Conservation (phyloP, 2,888 invertebrate species). For the Clusia tigrina region DNA sequence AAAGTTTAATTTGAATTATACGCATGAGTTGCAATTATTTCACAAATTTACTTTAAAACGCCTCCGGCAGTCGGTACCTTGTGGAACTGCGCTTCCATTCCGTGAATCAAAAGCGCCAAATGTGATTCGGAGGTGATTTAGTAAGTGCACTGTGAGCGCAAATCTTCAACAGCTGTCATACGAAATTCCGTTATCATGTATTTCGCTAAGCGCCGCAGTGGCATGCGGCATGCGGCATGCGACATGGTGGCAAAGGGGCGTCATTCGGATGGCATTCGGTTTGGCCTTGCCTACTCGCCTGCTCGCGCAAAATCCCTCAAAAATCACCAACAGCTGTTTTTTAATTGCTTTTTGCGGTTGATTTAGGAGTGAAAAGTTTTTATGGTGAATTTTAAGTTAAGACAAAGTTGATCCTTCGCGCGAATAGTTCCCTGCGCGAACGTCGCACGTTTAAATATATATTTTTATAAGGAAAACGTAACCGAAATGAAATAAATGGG, state of each 20-base stretch:
- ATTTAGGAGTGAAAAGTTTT: constrained; percentile 4
- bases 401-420: background rate
- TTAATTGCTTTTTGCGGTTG: constrained; percentile 1
- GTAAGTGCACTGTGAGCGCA: background rate
- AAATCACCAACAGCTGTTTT: constrained; percentile 4
- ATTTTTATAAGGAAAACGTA: too few relatives aligned
- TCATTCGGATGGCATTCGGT: background rate
- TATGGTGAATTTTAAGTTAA: background rate
- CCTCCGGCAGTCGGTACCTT: background rate
- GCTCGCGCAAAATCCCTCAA: background rate
- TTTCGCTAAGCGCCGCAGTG: background rate
- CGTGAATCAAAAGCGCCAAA: constrained; percentile 2
- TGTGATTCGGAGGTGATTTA: too few relatives aligned
- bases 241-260: background rate
- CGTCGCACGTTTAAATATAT: too few relatives aligned
- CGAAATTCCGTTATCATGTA: background rate
- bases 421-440: too few relatives aligned
- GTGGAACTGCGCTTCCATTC: background rate
- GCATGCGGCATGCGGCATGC: background rate
- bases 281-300: background rate
- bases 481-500: too few relatives aligned
- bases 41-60: background rate
- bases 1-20: constrained; percentile 11
- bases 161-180: background rate
- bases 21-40: constrained; percentile 4